Percentiles rank a stretch among this genome's conserved stretches.
Evolutionary conservation across 2,113 vertebrate genomes (phyloP).

Genomic region (Beaufortia kweichowensis): DNA sequence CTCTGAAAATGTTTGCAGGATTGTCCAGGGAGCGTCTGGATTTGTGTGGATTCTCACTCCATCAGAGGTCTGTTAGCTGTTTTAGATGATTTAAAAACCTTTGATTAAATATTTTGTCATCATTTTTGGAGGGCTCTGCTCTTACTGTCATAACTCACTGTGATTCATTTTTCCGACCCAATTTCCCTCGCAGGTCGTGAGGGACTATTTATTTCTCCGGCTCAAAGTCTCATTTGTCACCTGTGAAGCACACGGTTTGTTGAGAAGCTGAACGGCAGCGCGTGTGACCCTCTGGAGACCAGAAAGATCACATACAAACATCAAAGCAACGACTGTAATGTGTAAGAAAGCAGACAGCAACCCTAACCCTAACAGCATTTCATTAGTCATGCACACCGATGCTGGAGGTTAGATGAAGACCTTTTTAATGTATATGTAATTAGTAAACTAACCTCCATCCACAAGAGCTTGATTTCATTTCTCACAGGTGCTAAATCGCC

Average conservation of each 20-base stretch:
- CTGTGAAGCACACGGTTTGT: slow-evolving; percentile 27
- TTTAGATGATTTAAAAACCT: slow-evolving; percentile 38
- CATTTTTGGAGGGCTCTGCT: slow-evolving; percentile 23
- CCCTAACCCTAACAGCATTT: not conserved
- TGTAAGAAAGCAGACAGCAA: not conserved
- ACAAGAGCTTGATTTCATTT: not conserved
- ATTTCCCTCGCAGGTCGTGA: slow-evolving; percentile 33
- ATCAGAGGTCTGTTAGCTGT: not conserved
- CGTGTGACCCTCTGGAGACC: too few species aligned
- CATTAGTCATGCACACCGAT: slow-evolving; percentile 8
- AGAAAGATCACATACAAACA: not conserved
- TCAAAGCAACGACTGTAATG: not conserved
- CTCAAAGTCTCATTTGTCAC: slow-evolving; percentile 43
- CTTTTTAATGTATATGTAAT: not conserved
- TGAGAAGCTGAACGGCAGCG: not conserved
- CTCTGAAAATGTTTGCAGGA: slow-evolving; percentile 26
- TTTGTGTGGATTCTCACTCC: not conserved
- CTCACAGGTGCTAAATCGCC: slow-evolving; percentile 28
- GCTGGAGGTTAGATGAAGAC: slow-evolving; percentile 22
- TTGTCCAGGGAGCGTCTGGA: slow-evolving; percentile 36
- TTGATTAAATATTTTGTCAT: slow-evolving; percentile 53
- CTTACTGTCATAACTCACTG: slow-evolving; percentile 21
- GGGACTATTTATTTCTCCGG: slow-evolving; percentile 40
- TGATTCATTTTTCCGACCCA: slow-evolving; percentile 30
- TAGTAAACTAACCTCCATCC: not conserved